Evolutionary conservation across 2,888 invertebrate genomes (phyloP), one percentile per base, ranked within the genome.

Genomic region (Neelides folsomi): DNA sequence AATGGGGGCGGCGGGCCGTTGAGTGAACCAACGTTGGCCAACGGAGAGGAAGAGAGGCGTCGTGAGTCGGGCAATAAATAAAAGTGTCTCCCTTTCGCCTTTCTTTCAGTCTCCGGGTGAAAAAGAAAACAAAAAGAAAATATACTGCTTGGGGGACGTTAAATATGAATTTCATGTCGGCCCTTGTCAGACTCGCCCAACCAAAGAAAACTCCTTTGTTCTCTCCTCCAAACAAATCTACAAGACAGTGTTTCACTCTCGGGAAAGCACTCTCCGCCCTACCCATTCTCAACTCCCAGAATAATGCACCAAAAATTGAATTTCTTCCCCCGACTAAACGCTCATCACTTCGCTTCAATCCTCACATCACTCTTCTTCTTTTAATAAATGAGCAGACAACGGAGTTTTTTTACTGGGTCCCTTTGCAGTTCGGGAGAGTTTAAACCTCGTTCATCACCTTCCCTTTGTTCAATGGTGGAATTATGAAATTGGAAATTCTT

Each of bases 61-160:
- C 48, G 49, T 56, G 53, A 57, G 54, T 53, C 53, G 51, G 54
- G 55, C 56, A 57, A 57, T 57, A 62, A 62, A 62, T 59, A 59
- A 61, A 59, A 56, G 55, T 56, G 60, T 56, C 60, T 54, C 52
- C 53, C 41, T 34, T 34, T 35, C 35, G 34, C 45, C 36, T 36
- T 13, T 47, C 18, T n/a, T 47, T 39, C 1, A 5, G 20, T 44
- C 40, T 44, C 44, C 19, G 20, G 15, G 44, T 37, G 50, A 50
- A 50, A 50, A 50, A 50, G 43, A 50, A 50, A 50, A 50, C 50
- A 50, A 50, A 50, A 47, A 47, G 38, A 36, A 38, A 20, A 40
- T 49, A 41, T 49, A 49, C 42, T 40, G 48, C 40, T 49, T 40
- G 41, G 27, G 27, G 27, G 27, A 27, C 47, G 48, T 49, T 55